Evolutionary conservation across 2,888 invertebrate genomes (phyloP).

Genomic region (Xestia rhomboidea): DNA sequence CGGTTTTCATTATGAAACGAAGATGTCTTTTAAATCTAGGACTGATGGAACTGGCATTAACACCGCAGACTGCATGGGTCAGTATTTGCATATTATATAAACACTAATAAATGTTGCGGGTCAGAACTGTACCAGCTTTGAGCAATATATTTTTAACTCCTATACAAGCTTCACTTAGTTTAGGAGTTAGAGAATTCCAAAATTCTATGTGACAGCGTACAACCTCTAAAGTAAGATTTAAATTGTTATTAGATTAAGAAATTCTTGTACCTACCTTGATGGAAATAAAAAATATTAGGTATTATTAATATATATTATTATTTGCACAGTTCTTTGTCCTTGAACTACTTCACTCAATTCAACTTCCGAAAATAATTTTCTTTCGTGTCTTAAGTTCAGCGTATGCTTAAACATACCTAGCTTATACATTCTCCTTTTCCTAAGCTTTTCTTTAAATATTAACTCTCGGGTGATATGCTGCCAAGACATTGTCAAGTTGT

Average conservation of each 20-base stretch:
- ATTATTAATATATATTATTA: no score
- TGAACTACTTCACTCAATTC: not conserved
- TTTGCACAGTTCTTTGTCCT: slow-evolving; percentile 4
- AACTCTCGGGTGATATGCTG: not conserved
- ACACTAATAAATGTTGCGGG: slow-evolving; percentile 31
- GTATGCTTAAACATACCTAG: not conserved
- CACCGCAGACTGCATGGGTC: slow-evolving; percentile 30
- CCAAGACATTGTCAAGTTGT: slow-evolving; percentile 2
- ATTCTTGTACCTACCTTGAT: no score
- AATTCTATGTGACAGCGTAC: no score
- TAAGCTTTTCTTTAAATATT: not conserved
- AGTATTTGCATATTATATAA: slow-evolving; percentile 41
- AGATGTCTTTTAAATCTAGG: not conserved
- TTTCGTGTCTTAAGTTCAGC: not conserved
- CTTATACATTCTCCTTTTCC: not conserved
- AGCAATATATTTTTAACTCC: no score
- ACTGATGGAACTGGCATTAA: slow-evolving; percentile 18
- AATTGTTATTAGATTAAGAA: no score
- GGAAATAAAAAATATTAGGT: no score
- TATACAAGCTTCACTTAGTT: no score
- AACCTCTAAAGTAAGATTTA: no score
- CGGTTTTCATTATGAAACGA: not conserved
- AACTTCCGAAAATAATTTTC: not conserved
- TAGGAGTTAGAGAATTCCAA: no score
- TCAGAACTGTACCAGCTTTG: slow-evolving; percentile 8